Evolutionary conservation across 2,113 vertebrate species (phyloP).

Genomic region (Halichoeres trimaculatus): DNA sequence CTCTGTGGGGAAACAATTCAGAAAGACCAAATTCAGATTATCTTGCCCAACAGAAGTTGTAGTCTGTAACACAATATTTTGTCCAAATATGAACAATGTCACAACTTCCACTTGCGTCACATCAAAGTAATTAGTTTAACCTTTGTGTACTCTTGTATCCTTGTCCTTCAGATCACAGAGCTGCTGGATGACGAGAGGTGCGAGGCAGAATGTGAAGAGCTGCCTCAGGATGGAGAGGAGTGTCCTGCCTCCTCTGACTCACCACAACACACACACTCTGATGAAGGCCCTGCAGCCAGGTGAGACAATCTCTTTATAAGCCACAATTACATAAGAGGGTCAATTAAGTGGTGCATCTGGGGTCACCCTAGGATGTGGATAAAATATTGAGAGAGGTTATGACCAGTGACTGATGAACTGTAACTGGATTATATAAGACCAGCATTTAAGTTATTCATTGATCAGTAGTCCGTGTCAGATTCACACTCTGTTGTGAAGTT

Average conservation of each 20-base stretch:
- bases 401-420: background rate
- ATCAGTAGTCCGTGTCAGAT: background rate
- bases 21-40: background rate
- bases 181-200: slow-evolving; percentile 94
- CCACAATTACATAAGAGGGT: background rate
- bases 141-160: background rate
- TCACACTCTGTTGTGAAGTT: background rate
- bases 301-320: background rate
- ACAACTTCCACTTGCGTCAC: too few species aligned
- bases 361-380: background rate
- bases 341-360: background rate
- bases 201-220: slow-evolving; percentile 91
- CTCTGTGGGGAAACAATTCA: too few species aligned
- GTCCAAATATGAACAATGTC: background rate
- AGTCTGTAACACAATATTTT: background rate
- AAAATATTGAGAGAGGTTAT: background rate
- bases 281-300: slow-evolving; percentile 80
- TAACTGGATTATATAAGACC: too few species aligned
- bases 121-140: background rate
- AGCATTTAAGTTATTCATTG: background rate
- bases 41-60: background rate
- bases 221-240: slow-evolving; percentile 90
- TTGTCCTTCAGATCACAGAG: slow-evolving; percentile 90
- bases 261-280: slow-evolving; percentile 54
- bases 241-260: slow-evolving; percentile 77